Base-by-base conservation (phyloP, 2,113 vertebrate genomes). In the Hippocampus mohnikei region DNA sequence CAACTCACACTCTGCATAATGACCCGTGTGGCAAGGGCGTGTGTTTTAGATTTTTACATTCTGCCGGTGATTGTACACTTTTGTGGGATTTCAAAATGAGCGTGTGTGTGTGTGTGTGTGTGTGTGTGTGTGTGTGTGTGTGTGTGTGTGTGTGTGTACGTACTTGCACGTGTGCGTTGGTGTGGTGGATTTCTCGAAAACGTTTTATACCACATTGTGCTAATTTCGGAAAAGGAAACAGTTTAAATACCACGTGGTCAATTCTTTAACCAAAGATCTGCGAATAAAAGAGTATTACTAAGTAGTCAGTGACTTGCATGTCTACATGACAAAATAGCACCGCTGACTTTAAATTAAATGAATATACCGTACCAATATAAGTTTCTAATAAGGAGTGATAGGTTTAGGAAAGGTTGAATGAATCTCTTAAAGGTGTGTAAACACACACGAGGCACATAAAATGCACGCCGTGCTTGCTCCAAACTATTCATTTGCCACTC, bases 1-100 rank as follows among this genome's bases (percentile, higher is more conserved):
- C 87, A 86, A 81, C 84, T 87, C 82, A 74, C 84, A 83, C 80
- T 73, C 81, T 75, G 83, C 88, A 88, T 88, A 89, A 89, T 88
- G 78, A 89, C 76, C 67, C 77, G 70, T 71, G 77, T 80, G 67
- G 62, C 50, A 48, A 55, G 53, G 70, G 70, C 66, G 61, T 67
- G 52, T 70, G 41, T 72, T 66, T 66, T 21, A n/a, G n/a, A 74
- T 37, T 69, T 66, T 74, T 52, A 72, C 18, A 11, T 64, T 73
- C 59, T 18, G 10, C 52, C 71, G 69, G 74, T 69, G 80, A 68
- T 53, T 23, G 62, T 67, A 69, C 29, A 63, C 66, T 69, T 65
- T 53, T 68, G 53, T 69, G 78, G 69, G 63, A 63, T 70, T 76
- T 44, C 66, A 73, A 66, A 73, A 66, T 52, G 21, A 40, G 33